Percentiles rank a stretch among this genome's conserved stretches.
phyloP scores from a whole-genome alignment of 2,797 vertebrate species.

The Netta rufina region DNA sequence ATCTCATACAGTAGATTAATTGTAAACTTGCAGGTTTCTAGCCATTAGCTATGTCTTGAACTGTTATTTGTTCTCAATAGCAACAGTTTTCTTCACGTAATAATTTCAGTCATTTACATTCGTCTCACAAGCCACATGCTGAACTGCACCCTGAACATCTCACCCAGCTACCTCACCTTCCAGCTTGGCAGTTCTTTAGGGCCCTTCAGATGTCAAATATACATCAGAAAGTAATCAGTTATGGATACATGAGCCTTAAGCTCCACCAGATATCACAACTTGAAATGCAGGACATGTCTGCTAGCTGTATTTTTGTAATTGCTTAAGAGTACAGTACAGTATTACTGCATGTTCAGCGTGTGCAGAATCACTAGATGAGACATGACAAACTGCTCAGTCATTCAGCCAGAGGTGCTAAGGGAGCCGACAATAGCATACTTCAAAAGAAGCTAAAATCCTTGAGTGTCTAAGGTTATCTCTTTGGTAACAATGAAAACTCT shows the following conservation, averaged over 20 bases:
- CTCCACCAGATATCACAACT: neutral
- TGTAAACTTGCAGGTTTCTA: neutral
- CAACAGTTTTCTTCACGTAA: neutral
- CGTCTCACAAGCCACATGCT: neutral
- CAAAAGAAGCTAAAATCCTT: conserved; percentile 1
- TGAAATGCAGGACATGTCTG: neutral
- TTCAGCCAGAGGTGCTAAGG: neutral
- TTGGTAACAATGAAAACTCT: neutral
- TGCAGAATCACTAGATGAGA: neutral
- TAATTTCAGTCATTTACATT: neutral
- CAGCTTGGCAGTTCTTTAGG: neutral
- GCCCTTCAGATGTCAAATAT: neutral
- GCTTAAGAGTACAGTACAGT: neutral
- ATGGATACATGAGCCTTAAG: neutral
- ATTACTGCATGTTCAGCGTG: neutral
- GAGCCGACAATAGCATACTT: neutral
- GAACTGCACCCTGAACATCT: neutral
- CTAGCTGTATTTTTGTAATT: neutral
- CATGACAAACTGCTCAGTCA: neutral
- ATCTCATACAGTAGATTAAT: neutral
- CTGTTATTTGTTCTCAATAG: neutral
- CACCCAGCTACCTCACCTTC: neutral
- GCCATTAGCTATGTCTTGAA: neutral
- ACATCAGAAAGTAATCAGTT: neutral
- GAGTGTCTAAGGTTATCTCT: neutral